Base-by-base conservation (phyloP, 2,888 invertebrate genomes). In the Aphrophora alni region DNA sequence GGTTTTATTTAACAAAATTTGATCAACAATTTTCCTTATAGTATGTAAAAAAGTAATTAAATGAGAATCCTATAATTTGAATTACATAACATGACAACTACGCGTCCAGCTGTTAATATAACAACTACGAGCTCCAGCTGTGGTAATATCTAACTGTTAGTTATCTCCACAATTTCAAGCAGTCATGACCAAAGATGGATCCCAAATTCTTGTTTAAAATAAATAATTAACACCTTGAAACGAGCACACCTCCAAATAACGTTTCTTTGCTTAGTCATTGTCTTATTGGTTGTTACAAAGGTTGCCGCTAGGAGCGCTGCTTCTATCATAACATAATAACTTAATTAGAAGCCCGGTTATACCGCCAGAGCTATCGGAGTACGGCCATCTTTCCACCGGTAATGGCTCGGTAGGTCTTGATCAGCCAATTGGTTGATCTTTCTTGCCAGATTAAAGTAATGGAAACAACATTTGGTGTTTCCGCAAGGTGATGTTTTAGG, bases 161-260 rank as follows among this genome's bases (percentile, higher is more conserved):
- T 8, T 33, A 33, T 33, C 33, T 8, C 33, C 3, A 33, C 5
- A 3, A 8, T 8, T 33, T 21, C 59, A 8, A 59, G 3, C 5
- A 1, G 59, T 59, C 59, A n/a, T n/a, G 21, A 59, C 59, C 59
- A 59, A 59, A 59, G 21, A 59, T 59, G 59, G 59, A 59, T 3
- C 59, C 59, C n/a, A 59, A 59, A 59, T 59, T 59, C 59, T 59
- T 59, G 59, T 59, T 59, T 59, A 59, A 59, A 59, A 59, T 59
- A 59, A 59, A 59, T 59, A 59, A 59, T 59, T 59, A 59, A 59
- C 59, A 59, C 59, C 59, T 59, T 21, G 3, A 21, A 7, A 1
- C 4, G 14, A 59, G 59, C 59, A 59, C 59, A 59, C 59, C 59
- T 59, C 59, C 59, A 59, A 59, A 59, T 59, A 59, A 59, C 59